Conservation (phyloP, 2,113 vertebrate genomes). For the Gorsachius goisagi region DNA sequence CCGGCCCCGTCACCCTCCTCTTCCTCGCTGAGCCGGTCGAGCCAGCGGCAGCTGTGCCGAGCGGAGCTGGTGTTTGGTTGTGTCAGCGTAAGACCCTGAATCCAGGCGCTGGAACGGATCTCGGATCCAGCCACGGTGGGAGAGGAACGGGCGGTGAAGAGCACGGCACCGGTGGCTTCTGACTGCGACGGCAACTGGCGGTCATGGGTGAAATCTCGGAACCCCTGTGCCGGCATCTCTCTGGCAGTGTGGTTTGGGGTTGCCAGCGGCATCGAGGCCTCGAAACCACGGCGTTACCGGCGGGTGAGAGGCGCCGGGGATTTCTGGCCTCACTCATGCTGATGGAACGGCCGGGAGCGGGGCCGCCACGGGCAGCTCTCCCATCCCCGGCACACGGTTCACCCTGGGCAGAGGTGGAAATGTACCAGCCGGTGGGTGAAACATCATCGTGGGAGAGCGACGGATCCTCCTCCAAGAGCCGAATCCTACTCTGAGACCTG, state of each 20-base stretch:
- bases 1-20: neutral
- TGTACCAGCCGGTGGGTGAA: too few species aligned
- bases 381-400: too few species aligned
- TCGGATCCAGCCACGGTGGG: neutral
- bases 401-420: too few species aligned
- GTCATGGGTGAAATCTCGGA: neutral
- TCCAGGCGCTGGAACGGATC: neutral
- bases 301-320: neutral
- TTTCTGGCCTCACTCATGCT: too few species aligned
- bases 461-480: neutral
- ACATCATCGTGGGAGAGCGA: too few species aligned
- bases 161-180: neutral
- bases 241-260: neutral
- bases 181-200: neutral
- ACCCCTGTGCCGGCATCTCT: neutral
- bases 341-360: too few species aligned
- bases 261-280: neutral
- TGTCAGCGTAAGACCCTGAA: neutral
- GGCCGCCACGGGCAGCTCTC: too few species aligned
- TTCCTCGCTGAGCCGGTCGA: neutral
- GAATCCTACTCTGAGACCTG: neutral
- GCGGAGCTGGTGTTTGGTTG: neutral
- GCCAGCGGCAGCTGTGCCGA: neutral
- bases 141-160: fast-evolving
- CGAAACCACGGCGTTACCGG: fast-evolving